Evolutionary conservation across 1,140 invertebrate genomes (phyloP).

Genomic region (Eurosta solidaginis): DNA sequence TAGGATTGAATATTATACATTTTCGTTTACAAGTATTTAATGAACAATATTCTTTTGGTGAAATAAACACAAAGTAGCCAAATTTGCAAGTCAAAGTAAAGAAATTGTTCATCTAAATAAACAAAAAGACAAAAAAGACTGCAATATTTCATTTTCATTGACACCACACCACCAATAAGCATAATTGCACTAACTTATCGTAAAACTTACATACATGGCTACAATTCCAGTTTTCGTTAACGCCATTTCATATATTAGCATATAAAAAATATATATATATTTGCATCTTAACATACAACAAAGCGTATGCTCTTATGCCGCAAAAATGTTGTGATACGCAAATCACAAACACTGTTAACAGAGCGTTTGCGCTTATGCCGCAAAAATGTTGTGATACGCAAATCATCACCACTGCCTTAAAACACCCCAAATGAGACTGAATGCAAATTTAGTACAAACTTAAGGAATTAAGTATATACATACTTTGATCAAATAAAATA

Average conservation of each 20-base stretch:
- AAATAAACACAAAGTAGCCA: neutral
- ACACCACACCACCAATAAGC: neutral
- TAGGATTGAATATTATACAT: slow-evolving; percentile 62
- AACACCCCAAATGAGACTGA: neutral
- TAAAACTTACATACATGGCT: neutral
- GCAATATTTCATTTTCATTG: slow-evolving; percentile 25
- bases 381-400: neutral
- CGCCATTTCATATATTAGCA: neutral
- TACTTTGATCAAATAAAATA: neutral
- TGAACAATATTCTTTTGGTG: slow-evolving; percentile 57
- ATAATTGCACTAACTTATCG: neutral
- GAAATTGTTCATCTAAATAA: slow-evolving; percentile 36
- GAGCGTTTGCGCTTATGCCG: neutral
- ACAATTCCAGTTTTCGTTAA: too few relatives aligned
- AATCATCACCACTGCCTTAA: neutral
- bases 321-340: neutral
- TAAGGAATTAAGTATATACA: neutral
- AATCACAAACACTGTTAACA: neutral
- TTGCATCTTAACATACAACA: neutral
- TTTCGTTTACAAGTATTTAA: slow-evolving; percentile 62
- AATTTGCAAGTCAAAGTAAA: neutral
- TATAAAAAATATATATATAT: neutral
- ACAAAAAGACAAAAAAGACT: slow-evolving; percentile 11
- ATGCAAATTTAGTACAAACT: neutral
- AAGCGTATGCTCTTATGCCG: neutral